phyloP scores from a whole-genome alignment of 2,113 vertebrate species.

The Apus apus region DNA sequence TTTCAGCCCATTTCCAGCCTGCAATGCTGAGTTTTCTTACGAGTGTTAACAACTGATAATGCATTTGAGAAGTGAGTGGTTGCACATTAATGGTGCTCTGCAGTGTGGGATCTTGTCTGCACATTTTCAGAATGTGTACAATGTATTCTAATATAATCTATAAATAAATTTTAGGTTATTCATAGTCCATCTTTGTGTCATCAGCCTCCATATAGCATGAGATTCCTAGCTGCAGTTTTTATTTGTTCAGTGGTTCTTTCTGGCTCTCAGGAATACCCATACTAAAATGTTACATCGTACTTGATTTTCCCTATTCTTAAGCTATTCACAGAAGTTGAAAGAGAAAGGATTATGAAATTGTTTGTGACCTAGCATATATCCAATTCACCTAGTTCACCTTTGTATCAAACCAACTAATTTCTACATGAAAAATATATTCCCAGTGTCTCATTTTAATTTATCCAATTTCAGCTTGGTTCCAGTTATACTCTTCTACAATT shows the following conservation, averaged over 20 bases:
- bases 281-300: background rate
- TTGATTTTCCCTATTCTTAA: background rate
- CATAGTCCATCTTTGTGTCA: background rate
- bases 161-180: background rate
- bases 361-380: background rate
- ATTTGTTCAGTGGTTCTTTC: background rate
- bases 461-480: background rate
- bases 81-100: background rate
- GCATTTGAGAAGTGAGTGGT: background rate
- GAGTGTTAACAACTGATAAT: too few relatives aligned
- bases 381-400: background rate
- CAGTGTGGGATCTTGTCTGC: background rate
- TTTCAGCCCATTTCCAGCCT: background rate
- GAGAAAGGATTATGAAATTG: background rate
- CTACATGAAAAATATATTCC: background rate
- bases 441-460: background rate
- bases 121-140: background rate
- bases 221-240: background rate
- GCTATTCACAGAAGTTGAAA: background rate
- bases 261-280: background rate
- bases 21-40: background rate
- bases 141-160: background rate
- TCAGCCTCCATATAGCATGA: background rate
- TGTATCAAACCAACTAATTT: background rate
- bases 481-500: background rate